Base-by-base conservation (phyloP, 92 coral and sea anemone genomes). In the Blastomussa wellsi region DNA sequence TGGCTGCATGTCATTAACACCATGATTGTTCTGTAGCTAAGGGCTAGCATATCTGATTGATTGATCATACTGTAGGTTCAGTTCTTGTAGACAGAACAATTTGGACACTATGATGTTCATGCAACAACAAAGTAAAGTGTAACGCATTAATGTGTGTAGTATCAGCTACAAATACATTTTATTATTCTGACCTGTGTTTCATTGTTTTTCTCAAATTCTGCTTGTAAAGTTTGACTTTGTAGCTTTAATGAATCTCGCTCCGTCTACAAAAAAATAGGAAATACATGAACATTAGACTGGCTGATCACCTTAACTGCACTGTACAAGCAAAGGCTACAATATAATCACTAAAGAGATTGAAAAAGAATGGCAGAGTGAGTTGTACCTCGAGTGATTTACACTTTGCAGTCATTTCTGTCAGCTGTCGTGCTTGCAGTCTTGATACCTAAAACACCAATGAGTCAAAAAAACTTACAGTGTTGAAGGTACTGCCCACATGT, bases 341-440 rank as follows among this genome's bases (percentile, higher is more conserved):
- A 37, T 11, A 32, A 67, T 19, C 76, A 67, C 42, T 8, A 22
- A 8, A 39, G n/a, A 73, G 38, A n/a, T n/a, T n/a, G n/a, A n/a
- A n/a, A n/a, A n/a, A n/a, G n/a, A 0, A 72, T 36, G 0, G 37
- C 31, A 9, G 31, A 26, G 0, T 16, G 76, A 72, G 7, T 17
- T 38, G 5, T 74, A 93, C 96, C 96, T 96, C 99, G 5, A 94
- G 78, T 2, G 93, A 88, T 86, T 96, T 96, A 87, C 93, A 94
- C 69, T 84, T 92, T 24, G 99, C 89, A 32, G 99, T 96, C 87
- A 86, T 86, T 77, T 96, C 99, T 37, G 97, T 91, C 20, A 96
- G 89, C 84, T 96, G 99, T n/a, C 99, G 86, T 37, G 98, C 94
- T 87, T 96, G 99, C 57, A 96, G 86, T 60, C 95, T 89, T 47